A percentile compares a stretch with the other conserved stretches of the same genome.
Evolutionary conservation across 2,797 vertebrate species (phyloP).

Genomic region (Periophthalmus magnuspinnatus): DNA sequence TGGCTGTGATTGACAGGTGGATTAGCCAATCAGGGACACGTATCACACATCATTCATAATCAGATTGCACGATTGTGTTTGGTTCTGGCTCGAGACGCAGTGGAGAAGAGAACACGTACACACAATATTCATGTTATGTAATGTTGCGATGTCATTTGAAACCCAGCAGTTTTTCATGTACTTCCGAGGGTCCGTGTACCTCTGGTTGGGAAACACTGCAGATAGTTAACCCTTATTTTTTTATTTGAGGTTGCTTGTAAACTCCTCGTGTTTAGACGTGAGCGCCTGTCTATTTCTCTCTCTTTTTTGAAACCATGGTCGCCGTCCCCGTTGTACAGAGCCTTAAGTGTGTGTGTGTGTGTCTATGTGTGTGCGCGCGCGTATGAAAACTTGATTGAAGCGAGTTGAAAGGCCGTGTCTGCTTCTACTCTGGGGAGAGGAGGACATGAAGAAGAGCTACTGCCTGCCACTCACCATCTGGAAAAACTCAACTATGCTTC

Average conservation of each 20-base stretch:
- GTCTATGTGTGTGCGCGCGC: slow-evolving; percentile 42
- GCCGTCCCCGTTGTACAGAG: slow-evolving; percentile 36
- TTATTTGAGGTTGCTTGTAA: slow-evolving; percentile 33
- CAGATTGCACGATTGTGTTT: no score
- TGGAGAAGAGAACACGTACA: no score
- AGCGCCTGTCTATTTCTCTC: slow-evolving; percentile 21
- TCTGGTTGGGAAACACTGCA: no score
- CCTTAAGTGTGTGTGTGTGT: slow-evolving; percentile 11
- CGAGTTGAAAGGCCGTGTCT: slow-evolving; percentile 67
- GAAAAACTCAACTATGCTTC: slow-evolving; percentile 21
- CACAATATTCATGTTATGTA: no score
- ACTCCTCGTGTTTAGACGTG: slow-evolving; percentile 31
- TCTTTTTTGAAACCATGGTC: slow-evolving; percentile 25
- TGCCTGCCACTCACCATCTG: slow-evolving; percentile 51
- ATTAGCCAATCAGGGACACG: no score
- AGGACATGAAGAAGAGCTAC: slow-evolving; percentile 41
- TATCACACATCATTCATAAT: no score
- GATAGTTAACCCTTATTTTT: slow-evolving; percentile 38
- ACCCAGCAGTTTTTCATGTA: no score
- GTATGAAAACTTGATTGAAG: slow-evolving; percentile 68
- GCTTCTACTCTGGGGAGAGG: slow-evolving; percentile 29
- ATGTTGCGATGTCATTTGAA: no score
- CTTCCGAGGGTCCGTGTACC: no score
- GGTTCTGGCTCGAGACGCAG: no score
- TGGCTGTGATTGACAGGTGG: no score